Percentiles rank a stretch among this genome's conserved stretches.
phyloP scores from a whole-genome alignment of 2,113 vertebrate species.

The Eulacestoma nigropectus region DNA sequence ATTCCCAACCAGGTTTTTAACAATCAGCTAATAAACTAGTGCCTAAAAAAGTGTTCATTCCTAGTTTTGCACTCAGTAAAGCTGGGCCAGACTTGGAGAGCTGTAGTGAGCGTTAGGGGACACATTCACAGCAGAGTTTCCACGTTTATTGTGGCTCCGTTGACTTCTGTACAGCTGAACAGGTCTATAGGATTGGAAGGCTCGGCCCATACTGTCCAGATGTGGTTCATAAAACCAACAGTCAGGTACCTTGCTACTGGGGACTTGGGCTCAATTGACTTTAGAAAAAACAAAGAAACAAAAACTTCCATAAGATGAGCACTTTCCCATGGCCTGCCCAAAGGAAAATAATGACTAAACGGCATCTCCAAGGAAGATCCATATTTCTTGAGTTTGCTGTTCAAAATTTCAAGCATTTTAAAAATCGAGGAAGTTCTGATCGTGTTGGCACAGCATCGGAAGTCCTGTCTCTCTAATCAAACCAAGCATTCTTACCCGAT shows the following conservation, averaged over 20 bases:
- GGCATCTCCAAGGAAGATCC: not conserved
- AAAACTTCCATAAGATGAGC: not conserved
- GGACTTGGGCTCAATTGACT: not conserved
- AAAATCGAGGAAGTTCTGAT: not conserved
- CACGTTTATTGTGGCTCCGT: not conserved
- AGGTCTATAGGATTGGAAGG: not conserved
- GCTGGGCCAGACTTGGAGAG: not conserved
- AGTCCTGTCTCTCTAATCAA: not conserved
- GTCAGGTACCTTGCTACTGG: not conserved
- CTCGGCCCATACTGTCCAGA: not conserved
- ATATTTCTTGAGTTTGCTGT: not conserved
- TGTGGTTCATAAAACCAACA: not conserved
- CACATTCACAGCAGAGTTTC: not conserved
- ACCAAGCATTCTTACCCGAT: not conserved
- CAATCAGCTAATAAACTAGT: not conserved
- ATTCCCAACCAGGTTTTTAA: slow-evolving; percentile 10
- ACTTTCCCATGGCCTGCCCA: not conserved
- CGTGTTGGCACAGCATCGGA: not conserved
- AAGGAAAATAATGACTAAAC: not conserved
- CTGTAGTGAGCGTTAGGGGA: not conserved
- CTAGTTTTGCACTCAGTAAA: not conserved
- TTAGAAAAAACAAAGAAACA: not conserved
- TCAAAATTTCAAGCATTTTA: not conserved
- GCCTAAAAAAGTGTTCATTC: not conserved
- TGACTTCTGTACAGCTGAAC: not conserved